Evolutionary conservation across 2,113 vertebrate genomes (phyloP).

Genomic region (Nestor notabilis): DNA sequence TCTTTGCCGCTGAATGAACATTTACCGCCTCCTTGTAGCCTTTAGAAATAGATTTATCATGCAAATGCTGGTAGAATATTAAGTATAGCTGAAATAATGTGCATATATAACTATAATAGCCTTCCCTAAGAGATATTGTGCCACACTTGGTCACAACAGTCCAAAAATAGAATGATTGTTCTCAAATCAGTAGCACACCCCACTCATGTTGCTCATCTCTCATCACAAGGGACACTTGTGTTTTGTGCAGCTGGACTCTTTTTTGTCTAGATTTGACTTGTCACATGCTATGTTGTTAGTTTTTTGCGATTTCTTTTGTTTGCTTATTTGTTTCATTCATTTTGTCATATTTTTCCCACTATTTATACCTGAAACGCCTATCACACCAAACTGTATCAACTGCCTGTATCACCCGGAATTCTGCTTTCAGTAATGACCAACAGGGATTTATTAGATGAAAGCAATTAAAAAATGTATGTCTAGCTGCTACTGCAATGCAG

Average conservation of each 20-base stretch:
- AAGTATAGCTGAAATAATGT: constrained; percentile 48
- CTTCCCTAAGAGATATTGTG: neutral
- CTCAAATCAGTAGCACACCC: constrained; percentile 24
- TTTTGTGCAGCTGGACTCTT: constrained; percentile 7
- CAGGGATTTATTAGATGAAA: neutral
- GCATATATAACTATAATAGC: constrained; percentile 4
- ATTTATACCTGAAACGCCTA: neutral
- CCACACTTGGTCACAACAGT: constrained; percentile 2
- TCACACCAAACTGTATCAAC: neutral
- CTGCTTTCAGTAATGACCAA: neutral
- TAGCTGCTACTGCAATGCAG: constrained; percentile 39
- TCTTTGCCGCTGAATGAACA: constrained; percentile 7
- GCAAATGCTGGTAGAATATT: constrained; percentile 47
- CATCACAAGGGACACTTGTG: constrained; percentile 24
- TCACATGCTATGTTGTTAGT: neutral
- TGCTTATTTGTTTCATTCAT: neutral
- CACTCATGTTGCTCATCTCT: neutral
- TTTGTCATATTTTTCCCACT: neutral
- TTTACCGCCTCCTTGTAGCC: neutral
- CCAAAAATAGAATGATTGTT: constrained; percentile 49
- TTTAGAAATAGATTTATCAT: constrained; percentile 48
- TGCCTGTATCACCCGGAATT: neutral
- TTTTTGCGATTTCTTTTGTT: neutral
- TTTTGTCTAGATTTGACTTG: neutral
- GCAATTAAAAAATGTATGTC: neutral